These are phyloP conservation scores for Eolophus roseicapilla DNA, from an alignment of 2,113 vertebrate genomes.

Conservation along the genomic window DNA sequence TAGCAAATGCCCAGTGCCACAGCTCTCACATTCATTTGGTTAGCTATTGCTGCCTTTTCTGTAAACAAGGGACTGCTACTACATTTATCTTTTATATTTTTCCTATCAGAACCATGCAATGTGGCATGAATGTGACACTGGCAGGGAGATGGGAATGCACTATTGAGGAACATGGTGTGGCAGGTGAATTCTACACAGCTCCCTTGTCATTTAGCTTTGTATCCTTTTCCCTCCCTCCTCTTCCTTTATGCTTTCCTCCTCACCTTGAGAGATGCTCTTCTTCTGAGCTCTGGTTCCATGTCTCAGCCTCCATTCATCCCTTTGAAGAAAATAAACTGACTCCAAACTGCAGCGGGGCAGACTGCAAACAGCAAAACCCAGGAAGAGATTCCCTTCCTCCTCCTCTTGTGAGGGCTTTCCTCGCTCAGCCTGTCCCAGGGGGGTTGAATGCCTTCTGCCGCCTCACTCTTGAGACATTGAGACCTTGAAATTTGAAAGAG, in stretches of 20 bases:
- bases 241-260: background rate
- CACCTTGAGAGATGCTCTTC: background rate
- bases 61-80: background rate
- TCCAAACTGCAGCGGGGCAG: background rate
- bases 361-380: slow-evolving; percentile 6
- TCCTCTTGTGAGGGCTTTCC: slow-evolving; percentile 57
- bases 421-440: background rate
- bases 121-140: background rate
- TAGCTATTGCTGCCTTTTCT: background rate
- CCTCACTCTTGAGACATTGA: slow-evolving; percentile 50
- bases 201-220: background rate
- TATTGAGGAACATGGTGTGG: background rate
- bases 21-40: background rate
- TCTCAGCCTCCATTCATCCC: background rate
- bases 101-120: background rate
- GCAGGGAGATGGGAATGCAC: background rate
- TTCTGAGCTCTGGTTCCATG: background rate
- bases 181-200: background rate
- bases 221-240: background rate
- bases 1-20: background rate
- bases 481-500: slow-evolving; percentile 69
- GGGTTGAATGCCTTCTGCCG: background rate
- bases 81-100: background rate
- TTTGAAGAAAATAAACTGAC: background rate
- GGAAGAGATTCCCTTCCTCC: slow-evolving; percentile 44